Percentiles rank a stretch among this genome's conserved stretches.
These are phyloP conservation scores for Aradophagus sp. DNA, from an alignment of 1,140 invertebrate species.

Conservation along the genomic window DNA sequence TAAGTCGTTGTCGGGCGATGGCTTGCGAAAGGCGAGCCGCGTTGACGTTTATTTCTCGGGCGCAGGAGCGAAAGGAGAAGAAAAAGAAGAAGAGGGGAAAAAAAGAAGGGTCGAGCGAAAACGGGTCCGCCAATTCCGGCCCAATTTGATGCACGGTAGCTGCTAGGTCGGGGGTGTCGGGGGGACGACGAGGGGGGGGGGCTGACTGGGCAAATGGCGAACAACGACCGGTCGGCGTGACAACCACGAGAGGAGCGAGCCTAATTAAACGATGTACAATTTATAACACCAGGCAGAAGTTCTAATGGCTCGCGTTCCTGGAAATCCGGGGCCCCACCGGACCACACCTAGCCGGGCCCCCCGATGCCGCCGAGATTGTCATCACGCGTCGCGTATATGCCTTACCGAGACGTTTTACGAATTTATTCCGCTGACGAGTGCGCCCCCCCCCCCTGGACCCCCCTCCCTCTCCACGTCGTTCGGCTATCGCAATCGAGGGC, in stretches of 20 bases:
- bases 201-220: constrained; percentile 71
- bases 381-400: constrained; percentile 57
- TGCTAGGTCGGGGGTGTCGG: constrained; percentile 49
- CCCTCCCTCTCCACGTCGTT: too few relatives aligned
- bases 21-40: constrained; percentile 37
- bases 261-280: constrained; percentile 77
- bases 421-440: constrained; percentile 55
- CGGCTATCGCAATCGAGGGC: constrained; percentile 27
- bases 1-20: constrained; percentile 30
- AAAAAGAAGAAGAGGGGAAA: constrained; percentile 23
- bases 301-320: constrained; percentile 75
- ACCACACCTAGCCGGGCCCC: constrained; percentile 72
- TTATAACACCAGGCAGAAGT: constrained; percentile 74
- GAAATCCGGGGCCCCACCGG: constrained; percentile 70
- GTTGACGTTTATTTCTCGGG: constrained; percentile 55
- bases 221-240: constrained; percentile 65
- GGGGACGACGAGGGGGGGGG: too few relatives aligned
- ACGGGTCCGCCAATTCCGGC: constrained; percentile 64
- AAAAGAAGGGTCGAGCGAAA: too few relatives aligned
- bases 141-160: constrained; percentile 72
- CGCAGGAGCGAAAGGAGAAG: constrained; percentile 30
- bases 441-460: too few relatives aligned
- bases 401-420: constrained; percentile 49
- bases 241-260: constrained; percentile 61
- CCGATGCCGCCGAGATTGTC: constrained; percentile 62